Evolutionary conservation across 2,888 invertebrate genomes (phyloP).

Genomic region (Pseudococcus jackbeardsleyi): DNA sequence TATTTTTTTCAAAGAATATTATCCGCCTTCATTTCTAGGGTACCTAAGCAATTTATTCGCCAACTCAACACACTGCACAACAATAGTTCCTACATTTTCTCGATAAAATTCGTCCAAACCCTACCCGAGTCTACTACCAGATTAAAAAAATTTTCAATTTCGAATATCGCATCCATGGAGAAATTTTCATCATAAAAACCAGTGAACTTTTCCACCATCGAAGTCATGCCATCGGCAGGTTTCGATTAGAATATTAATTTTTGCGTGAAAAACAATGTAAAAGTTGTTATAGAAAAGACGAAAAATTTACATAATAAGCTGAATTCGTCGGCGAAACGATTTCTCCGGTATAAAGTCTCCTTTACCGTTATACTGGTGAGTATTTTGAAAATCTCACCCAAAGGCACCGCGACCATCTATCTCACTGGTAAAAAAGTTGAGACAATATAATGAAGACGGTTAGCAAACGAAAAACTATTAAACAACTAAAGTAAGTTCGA

Average conservation of each 20-base stretch:
- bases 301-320: slow-evolving; percentile 27
- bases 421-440: slow-evolving; percentile 26
- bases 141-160: slow-evolving; percentile 3
- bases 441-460: slow-evolving; percentile 32
- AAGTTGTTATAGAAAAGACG: not conserved
- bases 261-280: not conserved
- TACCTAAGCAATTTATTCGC: too few relatives aligned
- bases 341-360: not conserved
- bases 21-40: too few relatives aligned
- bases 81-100: too few relatives aligned
- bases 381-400: slow-evolving; percentile 15
- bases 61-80: too few relatives aligned
- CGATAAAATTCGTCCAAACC: not conserved
- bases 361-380: too few relatives aligned
- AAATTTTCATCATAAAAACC: not conserved
- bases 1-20: too few relatives aligned
- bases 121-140: not conserved
- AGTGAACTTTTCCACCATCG: not conserved
- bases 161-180: not conserved
- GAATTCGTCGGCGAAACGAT: not conserved
- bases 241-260: slow-evolving; percentile 38
- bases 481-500: slow-evolving; percentile 38
- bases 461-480: slow-evolving; percentile 45
- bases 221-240: slow-evolving; percentile 30
- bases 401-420: slow-evolving; percentile 24